Evolutionary conservation across 2,113 vertebrate species (phyloP).

Genomic region (Callocephalon fimbriatum): DNA sequence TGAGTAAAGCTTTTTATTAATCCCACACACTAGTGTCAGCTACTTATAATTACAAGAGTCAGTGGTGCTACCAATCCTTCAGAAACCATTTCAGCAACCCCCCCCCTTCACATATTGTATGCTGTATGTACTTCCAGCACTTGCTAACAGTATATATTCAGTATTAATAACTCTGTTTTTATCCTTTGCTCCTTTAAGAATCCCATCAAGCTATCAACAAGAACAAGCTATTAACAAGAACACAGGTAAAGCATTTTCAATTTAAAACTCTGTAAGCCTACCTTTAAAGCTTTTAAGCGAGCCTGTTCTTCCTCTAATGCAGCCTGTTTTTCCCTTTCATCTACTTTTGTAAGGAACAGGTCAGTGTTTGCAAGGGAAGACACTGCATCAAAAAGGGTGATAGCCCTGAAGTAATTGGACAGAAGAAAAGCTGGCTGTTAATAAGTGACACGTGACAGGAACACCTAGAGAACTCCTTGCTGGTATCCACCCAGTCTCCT

Average conservation of each 20-base stretch:
- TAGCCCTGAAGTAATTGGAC: constrained; percentile 84
- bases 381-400: constrained; percentile 96
- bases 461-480: not conserved
- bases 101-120: not conserved
- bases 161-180: not conserved
- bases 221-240: not conserved
- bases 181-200: not conserved
- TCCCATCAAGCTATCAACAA: not conserved
- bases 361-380: constrained; percentile 96
- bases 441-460: not conserved
- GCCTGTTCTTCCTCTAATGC: constrained; percentile 98
- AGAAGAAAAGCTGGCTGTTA: constrained; percentile 40
- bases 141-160: not conserved
- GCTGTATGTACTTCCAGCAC: not conserved
- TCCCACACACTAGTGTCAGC: not conserved
- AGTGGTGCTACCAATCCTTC: not conserved
- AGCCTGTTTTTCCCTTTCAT: constrained; percentile 99
- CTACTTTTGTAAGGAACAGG: constrained; percentile 96
- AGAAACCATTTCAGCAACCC: not conserved
- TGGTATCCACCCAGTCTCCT: not conserved
- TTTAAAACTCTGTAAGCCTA: constrained; percentile 42
- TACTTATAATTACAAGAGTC: not conserved
- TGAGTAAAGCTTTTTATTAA: not conserved
- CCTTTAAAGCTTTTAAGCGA: constrained; percentile 97
- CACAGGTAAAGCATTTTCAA: not conserved